Percentiles rank a stretch among this genome's conserved stretches.
These are phyloP conservation scores for Drosophila phalerata DNA, from an alignment of 2,888 invertebrate species.

Conservation along the genomic window DNA sequence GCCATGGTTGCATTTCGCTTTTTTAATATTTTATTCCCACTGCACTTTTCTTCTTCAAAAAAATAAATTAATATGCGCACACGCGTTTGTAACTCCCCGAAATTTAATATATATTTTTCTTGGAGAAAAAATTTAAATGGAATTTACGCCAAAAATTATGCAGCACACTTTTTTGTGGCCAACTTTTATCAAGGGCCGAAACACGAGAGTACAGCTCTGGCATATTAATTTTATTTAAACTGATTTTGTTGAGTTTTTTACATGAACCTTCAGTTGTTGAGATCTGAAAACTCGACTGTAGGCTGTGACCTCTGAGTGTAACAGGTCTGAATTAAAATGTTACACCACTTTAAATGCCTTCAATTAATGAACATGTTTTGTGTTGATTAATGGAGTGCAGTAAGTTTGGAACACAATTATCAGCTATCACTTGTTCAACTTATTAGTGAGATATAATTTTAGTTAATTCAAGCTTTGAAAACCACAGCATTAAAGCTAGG, in stretches of 20 bases:
- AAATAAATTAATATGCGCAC: constrained; percentile 57
- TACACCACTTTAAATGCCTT: constrained; percentile 10
- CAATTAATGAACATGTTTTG: constrained; percentile 41
- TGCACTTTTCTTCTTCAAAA: constrained; percentile 55
- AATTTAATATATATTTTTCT: constrained; percentile 43
- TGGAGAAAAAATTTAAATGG: constrained; percentile 70
- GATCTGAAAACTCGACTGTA: background rate
- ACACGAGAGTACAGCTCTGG: constrained; percentile 46
- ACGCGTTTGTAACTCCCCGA: constrained; percentile 37
- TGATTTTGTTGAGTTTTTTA: constrained; percentile 50
- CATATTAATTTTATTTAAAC: constrained; percentile 69
- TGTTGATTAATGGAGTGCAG: constrained; percentile 5
- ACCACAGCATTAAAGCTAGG: too few relatives aligned
- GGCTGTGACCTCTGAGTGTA: background rate
- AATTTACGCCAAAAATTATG: constrained; percentile 74
- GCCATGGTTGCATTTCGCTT: constrained; percentile 22
- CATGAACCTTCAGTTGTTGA: constrained; percentile 10
- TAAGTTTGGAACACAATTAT: background rate
- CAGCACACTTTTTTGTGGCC: constrained; percentile 32
- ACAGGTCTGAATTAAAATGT: constrained; percentile 9
- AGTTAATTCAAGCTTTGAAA: too few relatives aligned
- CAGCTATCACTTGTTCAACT: constrained; percentile 10
- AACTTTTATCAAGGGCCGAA: constrained; percentile 22
- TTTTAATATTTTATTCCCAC: constrained; percentile 51
- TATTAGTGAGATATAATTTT: too few relatives aligned